These are phyloP conservation scores for Exephanes ischioxanthus DNA, from an alignment of 2,888 invertebrate genomes.

Conservation along the genomic window DNA sequence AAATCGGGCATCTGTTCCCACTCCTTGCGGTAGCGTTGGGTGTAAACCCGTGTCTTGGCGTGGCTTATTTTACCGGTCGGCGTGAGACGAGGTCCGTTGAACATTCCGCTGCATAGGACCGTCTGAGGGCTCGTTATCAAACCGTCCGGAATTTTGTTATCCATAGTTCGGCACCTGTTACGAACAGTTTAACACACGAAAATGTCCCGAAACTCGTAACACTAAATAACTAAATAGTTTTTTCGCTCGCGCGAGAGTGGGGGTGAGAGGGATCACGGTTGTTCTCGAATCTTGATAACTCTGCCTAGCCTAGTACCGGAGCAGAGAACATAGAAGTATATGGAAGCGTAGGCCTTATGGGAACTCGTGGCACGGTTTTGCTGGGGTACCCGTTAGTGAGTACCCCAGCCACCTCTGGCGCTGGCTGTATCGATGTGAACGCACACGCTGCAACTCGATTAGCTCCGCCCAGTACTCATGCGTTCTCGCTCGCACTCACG, in stretches of 20 bases:
- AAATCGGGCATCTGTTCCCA: constrained; percentile 88
- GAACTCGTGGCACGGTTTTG: too few species aligned
- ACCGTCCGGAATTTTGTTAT: constrained; percentile 71
- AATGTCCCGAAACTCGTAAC: constrained; percentile 78
- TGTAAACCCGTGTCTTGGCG: constrained; percentile 85
- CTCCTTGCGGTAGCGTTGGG: constrained; percentile 87
- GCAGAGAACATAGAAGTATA: too few species aligned
- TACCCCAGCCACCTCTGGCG: too few species aligned
- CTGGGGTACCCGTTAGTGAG: too few species aligned
- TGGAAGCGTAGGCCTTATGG: too few species aligned
- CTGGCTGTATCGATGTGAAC: too few species aligned
- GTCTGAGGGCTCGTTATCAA: constrained; percentile 67
- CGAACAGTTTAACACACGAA: constrained; percentile 68
- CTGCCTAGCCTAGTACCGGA: constrained; percentile 79
- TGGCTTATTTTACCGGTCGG: constrained; percentile 84
- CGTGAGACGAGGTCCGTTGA: constrained; percentile 75
- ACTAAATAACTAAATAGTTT: constrained; percentile 83
- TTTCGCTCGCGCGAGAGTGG: constrained; percentile 62
- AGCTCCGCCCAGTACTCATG: too few species aligned
- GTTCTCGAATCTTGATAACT: constrained; percentile 45
- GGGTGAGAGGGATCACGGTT: constrained; percentile 60
- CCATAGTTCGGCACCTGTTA: constrained; percentile 72
- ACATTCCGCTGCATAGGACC: constrained; percentile 68
- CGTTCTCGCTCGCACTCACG: too few species aligned
- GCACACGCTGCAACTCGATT: too few species aligned